These are phyloP conservation scores for Trisateles emortualis DNA, from an alignment of 2,888 invertebrate species.

Conservation along the genomic window DNA sequence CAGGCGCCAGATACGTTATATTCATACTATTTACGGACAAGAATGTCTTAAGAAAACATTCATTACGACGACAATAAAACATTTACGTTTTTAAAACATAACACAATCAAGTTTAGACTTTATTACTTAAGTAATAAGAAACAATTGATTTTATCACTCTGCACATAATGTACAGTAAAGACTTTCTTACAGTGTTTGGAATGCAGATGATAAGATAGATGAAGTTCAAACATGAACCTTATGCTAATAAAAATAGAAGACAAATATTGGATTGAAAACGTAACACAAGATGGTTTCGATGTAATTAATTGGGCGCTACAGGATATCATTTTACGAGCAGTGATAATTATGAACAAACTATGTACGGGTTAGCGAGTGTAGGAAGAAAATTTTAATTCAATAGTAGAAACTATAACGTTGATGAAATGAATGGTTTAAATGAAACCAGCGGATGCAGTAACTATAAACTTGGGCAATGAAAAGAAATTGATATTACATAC, in stretches of 20 bases:
- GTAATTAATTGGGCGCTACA: constrained; percentile 64
- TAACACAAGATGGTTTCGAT: constrained; percentile 39
- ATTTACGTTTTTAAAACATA: constrained; percentile 37
- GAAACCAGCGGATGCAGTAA: constrained; percentile 9
- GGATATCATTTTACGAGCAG: constrained; percentile 63
- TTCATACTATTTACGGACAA: constrained; percentile 78
- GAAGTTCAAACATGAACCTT: constrained; percentile 49
- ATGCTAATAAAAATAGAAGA: constrained; percentile 18
- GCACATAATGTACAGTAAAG: constrained; percentile 25
- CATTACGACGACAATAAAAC: constrained; percentile 56
- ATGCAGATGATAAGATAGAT: constrained; percentile 5
- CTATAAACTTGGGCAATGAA: constrained; percentile 5
- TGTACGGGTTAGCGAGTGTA: constrained; percentile 36
- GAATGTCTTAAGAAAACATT: constrained; percentile 81
- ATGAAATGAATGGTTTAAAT: constrained; percentile 18
- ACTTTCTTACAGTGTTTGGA: constrained; percentile 4
- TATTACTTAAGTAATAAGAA: constrained; percentile 37
- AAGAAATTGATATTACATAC: too few species aligned
- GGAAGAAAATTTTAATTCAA: constrained; percentile 36
- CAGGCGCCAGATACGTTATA: constrained; percentile 62
- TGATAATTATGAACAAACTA: constrained; percentile 52
- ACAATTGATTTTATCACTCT: constrained; percentile 34
- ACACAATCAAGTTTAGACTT: constrained; percentile 44
- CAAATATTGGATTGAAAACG: neutral
- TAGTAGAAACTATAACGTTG: constrained; percentile 21